A percentile compares a stretch with the other conserved stretches of the same genome.
Evolutionary conservation across 2,888 invertebrate species (phyloP).

Genomic region (Hemaris fuciformis): DNA sequence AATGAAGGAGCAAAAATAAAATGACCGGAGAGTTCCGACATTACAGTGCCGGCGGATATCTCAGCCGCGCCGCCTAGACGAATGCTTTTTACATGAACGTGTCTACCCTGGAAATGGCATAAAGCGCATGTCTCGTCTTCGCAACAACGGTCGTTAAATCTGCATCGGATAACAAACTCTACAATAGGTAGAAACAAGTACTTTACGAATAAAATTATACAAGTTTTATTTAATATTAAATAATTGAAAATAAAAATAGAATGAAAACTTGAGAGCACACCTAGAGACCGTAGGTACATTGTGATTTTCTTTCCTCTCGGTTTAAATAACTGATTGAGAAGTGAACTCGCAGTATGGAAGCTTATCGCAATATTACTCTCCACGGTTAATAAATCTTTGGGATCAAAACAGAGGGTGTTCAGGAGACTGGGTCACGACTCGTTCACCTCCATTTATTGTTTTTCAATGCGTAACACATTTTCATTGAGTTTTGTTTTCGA

Average conservation of each 20-base stretch:
- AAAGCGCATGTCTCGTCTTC: neutral
- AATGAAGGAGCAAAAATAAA: neutral
- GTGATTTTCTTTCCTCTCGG: neutral
- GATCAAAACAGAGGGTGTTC: constrained; percentile 7
- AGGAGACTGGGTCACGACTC: neutral
- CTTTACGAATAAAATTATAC: neutral
- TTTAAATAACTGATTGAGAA: constrained; percentile 10
- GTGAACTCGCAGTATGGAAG: constrained; percentile 2
- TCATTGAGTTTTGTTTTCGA: neutral
- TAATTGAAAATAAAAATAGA: neutral
- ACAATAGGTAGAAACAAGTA: neutral
- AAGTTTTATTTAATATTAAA: too few relatives aligned
- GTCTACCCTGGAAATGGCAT: neutral
- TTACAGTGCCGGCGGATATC: neutral
- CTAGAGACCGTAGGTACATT: neutral
- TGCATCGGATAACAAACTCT: neutral
- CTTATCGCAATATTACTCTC: constrained; percentile 10
- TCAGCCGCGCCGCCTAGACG: neutral
- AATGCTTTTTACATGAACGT: neutral
- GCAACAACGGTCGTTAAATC: neutral
- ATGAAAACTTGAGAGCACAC: neutral
- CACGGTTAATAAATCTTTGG: neutral
- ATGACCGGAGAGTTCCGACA: neutral
- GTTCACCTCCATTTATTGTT: constrained; percentile 4
- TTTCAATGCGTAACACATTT: neutral